Base-by-base conservation (phyloP, 2,113 vertebrate species). In the Alces alces region DNA sequence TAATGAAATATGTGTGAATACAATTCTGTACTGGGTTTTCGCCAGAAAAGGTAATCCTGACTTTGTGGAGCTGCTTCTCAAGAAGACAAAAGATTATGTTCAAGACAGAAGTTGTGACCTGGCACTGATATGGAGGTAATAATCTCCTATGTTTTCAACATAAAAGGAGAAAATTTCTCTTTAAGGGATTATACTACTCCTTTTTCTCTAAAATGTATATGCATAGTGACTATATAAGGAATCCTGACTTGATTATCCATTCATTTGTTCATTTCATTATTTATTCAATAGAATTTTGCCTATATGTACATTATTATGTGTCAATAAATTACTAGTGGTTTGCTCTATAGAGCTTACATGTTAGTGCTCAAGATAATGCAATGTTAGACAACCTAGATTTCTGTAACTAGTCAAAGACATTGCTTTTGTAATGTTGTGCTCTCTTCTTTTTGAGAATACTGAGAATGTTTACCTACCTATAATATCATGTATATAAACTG, bases 1-100 rank as follows among this genome's bases (percentile, higher is more conserved):
- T 94, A 98, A 96, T 52, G 98, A 98, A 85, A 98, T 98, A 97
- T 98, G 98, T 87, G 97, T 98, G 97, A 98, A 98, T 91, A 98
- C 98, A 23, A 98, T 98, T 94, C 97, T 98, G 43, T 98, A 98
- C 96, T 98, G 98, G 98, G 91, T 98, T 91, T 98, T 98, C 6
- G 95, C 97, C 84, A 97, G 98, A 87, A 98, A 97, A 93, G 95
- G 96, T 66, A 98, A 98, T 66, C 97, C 98, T 66, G 96, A 97
- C 57, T 98, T 98, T 78, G 98, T 98, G 91, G 97, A 98, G 89
- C 79, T 98, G 86, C 98, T 98, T 86, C 98, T 98, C 92, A 98
- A 98, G 97, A 98, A 97, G 86, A 98, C 98, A 23, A 98, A 98
- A 60, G 82, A 97, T 84, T 98, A 98, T 78, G 66, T 98, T 60